phyloP scores from a whole-genome alignment of 2,113 vertebrate species.

The Peromyscus californicus region DNA sequence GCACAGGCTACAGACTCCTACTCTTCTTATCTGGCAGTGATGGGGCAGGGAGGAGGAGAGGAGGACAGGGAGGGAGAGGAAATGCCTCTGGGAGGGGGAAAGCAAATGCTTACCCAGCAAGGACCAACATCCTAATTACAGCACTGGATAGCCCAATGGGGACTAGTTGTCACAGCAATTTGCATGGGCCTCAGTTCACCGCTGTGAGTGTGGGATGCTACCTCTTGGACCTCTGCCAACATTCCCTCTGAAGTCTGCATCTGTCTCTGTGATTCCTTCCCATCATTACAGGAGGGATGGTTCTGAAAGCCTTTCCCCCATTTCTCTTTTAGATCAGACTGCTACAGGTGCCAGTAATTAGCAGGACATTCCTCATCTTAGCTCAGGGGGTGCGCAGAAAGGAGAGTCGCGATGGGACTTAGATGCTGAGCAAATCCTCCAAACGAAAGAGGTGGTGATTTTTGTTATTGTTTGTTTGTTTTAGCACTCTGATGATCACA shows the following conservation, averaged over 20 bases:
- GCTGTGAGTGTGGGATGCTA: neutral
- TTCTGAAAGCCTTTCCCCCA: neutral
- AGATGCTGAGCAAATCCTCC: neutral
- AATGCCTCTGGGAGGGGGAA: neutral
- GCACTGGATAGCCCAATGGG: neutral
- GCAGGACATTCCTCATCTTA: neutral
- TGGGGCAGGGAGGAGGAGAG: neutral
- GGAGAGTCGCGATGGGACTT: neutral
- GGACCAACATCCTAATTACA: neutral
- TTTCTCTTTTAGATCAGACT: neutral
- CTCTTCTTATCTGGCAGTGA: neutral
- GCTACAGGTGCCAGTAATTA: neutral
- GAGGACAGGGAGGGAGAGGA: accelerated
- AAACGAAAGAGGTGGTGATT: neutral
- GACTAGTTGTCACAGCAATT: neutral
- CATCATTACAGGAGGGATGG: neutral
- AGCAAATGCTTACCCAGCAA: neutral
- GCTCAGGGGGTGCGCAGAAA: neutral
- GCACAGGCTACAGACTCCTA: neutral
- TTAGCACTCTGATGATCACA: neutral
- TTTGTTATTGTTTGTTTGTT: neutral
- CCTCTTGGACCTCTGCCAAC: neutral
- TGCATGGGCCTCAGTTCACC: neutral
- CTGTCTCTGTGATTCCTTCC: neutral
- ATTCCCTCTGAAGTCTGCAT: neutral